Percentiles rank a stretch among this genome's conserved stretches.
phyloP scores from a whole-genome alignment of 2,797 vertebrate species.

The Sarcophilus harrisii region DNA sequence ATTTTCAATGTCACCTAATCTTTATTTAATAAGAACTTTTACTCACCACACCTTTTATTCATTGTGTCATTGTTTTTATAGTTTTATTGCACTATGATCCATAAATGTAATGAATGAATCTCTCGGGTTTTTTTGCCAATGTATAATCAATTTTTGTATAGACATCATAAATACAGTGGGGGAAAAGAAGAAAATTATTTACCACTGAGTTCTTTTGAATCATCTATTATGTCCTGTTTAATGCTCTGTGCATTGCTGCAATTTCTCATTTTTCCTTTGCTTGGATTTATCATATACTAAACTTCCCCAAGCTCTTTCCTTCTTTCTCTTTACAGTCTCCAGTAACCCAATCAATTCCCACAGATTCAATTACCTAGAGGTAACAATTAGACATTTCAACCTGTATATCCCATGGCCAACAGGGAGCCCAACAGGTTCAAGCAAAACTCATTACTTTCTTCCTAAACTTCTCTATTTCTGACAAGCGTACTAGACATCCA shows the following conservation, averaged over 20 bases:
- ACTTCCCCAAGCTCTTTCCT: neutral
- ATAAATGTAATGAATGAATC: neutral
- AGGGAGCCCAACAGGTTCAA: neutral
- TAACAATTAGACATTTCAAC: neutral
- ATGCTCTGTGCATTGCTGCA: neutral
- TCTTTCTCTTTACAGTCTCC: neutral
- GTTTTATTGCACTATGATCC: neutral
- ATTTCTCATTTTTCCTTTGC: neutral
- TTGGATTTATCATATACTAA: neutral
- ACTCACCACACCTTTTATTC: neutral
- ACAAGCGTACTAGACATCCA: neutral
- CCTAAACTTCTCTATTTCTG: neutral
- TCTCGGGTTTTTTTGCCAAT: neutral
- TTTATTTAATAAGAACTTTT: neutral
- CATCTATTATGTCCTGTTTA: neutral
- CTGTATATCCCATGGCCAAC: neutral
- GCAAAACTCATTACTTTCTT: neutral
- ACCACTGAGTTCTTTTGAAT: neutral
- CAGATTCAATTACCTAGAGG: neutral
- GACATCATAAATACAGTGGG: neutral
- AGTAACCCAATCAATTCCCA: neutral
- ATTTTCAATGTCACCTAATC: neutral
- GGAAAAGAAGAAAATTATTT: neutral
- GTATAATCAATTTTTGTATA: neutral
- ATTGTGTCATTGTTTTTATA: neutral